phyloP scores from a whole-genome alignment of 2,113 vertebrate genomes.

The Oenanthe melanoleuca region DNA sequence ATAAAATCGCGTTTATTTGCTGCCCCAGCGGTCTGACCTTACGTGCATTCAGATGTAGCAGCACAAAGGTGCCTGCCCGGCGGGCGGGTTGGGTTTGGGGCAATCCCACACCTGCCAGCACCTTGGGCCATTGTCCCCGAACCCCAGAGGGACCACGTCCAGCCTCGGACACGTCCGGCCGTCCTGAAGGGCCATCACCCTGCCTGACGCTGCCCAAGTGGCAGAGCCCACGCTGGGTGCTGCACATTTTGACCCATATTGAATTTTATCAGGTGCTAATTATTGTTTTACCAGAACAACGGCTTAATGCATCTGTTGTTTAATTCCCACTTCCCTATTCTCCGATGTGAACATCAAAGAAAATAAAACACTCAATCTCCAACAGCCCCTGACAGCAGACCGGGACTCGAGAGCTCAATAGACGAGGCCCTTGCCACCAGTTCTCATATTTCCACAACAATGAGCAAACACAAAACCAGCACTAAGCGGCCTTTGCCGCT shows the following conservation, averaged over 20 bases:
- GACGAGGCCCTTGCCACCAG: constrained; percentile 88
- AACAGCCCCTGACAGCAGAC: constrained; percentile 86
- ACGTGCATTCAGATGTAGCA: constrained; percentile 9
- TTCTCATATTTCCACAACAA: constrained; percentile 89
- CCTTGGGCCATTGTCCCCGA: neutral
- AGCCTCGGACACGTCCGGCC: no score
- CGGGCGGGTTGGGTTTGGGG: neutral
- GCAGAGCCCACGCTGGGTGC: constrained; percentile 46
- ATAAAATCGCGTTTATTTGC: constrained; percentile 56
- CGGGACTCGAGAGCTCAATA: constrained; percentile 86
- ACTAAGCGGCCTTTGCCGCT: constrained; percentile 85
- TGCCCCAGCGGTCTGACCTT: constrained; percentile 55
- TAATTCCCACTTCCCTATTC: constrained; percentile 87
- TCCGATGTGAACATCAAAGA: constrained; percentile 86
- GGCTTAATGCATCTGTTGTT: constrained; percentile 86
- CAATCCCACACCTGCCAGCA: neutral
- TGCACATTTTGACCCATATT: constrained; percentile 64
- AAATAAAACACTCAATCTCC: constrained; percentile 88
- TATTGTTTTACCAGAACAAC: constrained; percentile 83
- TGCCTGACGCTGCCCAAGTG: no score
- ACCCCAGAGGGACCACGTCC: no score
- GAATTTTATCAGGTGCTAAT: constrained; percentile 84
- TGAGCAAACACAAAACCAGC: constrained; percentile 88
- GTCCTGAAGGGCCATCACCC: no score
- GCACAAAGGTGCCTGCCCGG: neutral